Conservation (phyloP, 2,797 vertebrate species). For the Lemur catta region DNA sequence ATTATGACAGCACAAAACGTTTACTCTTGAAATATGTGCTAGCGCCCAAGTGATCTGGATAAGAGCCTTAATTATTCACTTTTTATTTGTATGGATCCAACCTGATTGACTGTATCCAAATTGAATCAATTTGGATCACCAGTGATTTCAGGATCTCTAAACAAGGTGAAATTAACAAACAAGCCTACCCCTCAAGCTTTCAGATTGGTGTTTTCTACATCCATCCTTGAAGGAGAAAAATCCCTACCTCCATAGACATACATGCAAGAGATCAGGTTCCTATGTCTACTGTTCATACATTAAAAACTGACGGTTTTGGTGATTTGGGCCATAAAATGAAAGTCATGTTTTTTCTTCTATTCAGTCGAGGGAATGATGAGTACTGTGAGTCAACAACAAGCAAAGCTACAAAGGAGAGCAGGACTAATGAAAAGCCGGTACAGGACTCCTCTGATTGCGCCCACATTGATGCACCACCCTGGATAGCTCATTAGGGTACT, state of each 20-base stretch:
- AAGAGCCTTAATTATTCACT: not conserved
- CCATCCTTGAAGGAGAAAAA: conserved; percentile 13
- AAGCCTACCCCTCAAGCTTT: not conserved
- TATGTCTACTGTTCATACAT: not conserved
- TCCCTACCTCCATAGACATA: not conserved
- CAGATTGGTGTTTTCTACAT: not conserved
- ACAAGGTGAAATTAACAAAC: not conserved
- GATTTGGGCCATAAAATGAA: conserved; percentile 17
- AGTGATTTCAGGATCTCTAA: not conserved
- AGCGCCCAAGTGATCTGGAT: not conserved
- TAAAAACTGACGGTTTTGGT: conserved; percentile 16
- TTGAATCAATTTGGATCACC: not conserved
- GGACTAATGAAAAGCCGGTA: conserved; percentile 31
- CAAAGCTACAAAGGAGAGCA: conserved; percentile 37
- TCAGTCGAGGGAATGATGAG: not conserved
- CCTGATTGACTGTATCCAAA: not conserved
- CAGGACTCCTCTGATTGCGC: conserved; percentile 7
- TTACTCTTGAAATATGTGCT: not conserved
- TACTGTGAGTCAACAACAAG: conserved; percentile 35
- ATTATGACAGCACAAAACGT: not conserved
- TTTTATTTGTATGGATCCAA: not conserved
- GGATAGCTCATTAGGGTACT: conserved; percentile 70
- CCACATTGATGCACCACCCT: conserved; percentile 37
- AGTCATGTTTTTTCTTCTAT: conserved; percentile 50
- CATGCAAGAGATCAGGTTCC: not conserved